Conservation (phyloP, 2,888 invertebrate species). For the Drosophila greeni region DNA sequence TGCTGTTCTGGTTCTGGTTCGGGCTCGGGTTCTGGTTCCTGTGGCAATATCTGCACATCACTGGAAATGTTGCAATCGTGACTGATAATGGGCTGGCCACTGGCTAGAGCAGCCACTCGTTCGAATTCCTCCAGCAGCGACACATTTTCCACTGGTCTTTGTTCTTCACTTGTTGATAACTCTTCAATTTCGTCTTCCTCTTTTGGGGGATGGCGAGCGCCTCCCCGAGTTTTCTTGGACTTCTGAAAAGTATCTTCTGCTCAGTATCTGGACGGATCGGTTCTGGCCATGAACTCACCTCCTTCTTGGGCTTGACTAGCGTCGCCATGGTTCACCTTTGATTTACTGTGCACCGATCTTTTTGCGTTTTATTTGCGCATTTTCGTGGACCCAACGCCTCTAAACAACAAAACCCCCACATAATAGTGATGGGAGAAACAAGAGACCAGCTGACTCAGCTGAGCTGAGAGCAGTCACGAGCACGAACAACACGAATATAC, state of each 20-base stretch:
- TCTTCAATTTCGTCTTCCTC: slow-evolving; percentile 42
- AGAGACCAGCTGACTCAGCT: too few species aligned
- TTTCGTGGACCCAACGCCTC: slow-evolving; percentile 8
- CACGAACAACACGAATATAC: background rate
- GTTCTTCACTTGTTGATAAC: slow-evolving; percentile 64
- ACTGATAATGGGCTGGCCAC: slow-evolving; percentile 56
- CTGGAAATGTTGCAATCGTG: slow-evolving; percentile 70
- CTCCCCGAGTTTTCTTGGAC: slow-evolving; percentile 47
- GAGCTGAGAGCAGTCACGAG: slow-evolving; percentile 14
- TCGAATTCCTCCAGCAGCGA: slow-evolving; percentile 58
- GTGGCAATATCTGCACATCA: slow-evolving; percentile 27
- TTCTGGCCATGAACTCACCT: slow-evolving; percentile 58
- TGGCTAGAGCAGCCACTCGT: slow-evolving; percentile 45
- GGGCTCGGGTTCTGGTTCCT: slow-evolving; percentile 6
- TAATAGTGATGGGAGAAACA: slow-evolving; percentile 27
- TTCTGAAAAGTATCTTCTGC: slow-evolving; percentile 55
- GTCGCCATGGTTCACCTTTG: slow-evolving; percentile 74
- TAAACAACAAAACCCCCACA: slow-evolving; percentile 34
- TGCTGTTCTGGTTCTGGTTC: slow-evolving; percentile 4
- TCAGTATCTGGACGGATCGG: slow-evolving; percentile 3
- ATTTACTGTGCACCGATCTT: slow-evolving; percentile 1
- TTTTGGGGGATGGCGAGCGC: slow-evolving; percentile 30
- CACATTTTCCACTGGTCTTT: slow-evolving; percentile 48
- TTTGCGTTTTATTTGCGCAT: slow-evolving; percentile 38
- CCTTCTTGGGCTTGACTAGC: slow-evolving; percentile 75